Conservation (phyloP, 2,113 vertebrate genomes). For the Rana temporaria region DNA sequence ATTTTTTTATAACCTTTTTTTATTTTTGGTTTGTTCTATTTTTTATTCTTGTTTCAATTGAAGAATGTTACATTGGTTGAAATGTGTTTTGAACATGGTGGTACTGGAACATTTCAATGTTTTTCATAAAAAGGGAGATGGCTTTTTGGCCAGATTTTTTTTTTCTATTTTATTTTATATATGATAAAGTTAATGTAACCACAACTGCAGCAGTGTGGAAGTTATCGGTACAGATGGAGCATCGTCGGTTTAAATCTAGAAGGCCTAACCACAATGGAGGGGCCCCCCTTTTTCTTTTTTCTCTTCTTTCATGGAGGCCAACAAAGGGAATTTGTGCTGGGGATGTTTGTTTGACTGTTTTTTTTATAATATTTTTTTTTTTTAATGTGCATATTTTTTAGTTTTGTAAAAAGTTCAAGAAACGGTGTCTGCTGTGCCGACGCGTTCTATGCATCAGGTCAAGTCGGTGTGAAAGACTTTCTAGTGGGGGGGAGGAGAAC, state of each 20-base stretch:
- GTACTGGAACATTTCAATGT: conserved; percentile 4
- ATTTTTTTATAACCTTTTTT: background rate
- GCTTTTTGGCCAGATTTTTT: no score
- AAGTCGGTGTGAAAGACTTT: background rate
- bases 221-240: no score
- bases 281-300: no score
- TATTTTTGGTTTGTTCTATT: background rate
- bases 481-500: background rate
- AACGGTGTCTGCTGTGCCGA: conserved; percentile 16
- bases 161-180: no score
- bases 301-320: no score
- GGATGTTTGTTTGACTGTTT: background rate
- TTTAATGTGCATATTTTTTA: background rate
- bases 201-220: no score
- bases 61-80: background rate
- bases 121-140: background rate
- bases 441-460: background rate
- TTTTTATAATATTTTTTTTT: background rate
- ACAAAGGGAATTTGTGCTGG: background rate
- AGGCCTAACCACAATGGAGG: no score
- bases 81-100: background rate
- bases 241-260: no score
- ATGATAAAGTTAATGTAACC: no score
- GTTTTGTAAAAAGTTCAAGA: conserved; percentile 10
- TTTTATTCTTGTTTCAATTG: background rate